Evolutionary conservation across 2,797 vertebrate genomes (phyloP).

Genomic region (Gymnocypris eckloni): DNA sequence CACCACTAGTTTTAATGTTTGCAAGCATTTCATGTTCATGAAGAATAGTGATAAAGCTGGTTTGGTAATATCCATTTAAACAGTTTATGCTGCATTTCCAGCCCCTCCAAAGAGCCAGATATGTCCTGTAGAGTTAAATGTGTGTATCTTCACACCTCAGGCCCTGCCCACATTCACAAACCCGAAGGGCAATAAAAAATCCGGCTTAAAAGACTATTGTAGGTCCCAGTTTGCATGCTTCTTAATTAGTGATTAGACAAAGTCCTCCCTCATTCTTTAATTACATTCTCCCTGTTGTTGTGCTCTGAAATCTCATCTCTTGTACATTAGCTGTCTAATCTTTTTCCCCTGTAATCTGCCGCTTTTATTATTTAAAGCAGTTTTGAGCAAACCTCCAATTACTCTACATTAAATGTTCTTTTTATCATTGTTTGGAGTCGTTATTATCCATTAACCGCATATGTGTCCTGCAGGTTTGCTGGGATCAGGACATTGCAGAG

Average conservation of each 20-base stretch:
- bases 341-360: neutral
- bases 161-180: neutral
- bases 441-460: neutral
- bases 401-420: neutral
- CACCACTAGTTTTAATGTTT: neutral
- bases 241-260: slow-evolving; percentile 14
- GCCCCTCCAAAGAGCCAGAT: neutral
- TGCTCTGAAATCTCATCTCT: slow-evolving; percentile 11
- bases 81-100: neutral
- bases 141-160: neutral
- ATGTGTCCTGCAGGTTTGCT: neutral
- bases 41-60: neutral
- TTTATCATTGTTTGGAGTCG: neutral
- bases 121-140: neutral
- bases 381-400: slow-evolving; percentile 23
- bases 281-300: slow-evolving; percentile 29
- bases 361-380: slow-evolving; percentile 12
- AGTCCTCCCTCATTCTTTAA: slow-evolving; percentile 22
- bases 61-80: neutral
- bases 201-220: neutral
- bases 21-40: neutral
- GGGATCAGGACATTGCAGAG: neutral
- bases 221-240: slow-evolving; percentile 26
- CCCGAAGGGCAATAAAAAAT: neutral
- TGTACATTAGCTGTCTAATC: slow-evolving; percentile 4